These are phyloP conservation scores for Scarus forsteni DNA, from an alignment of 2,797 vertebrate genomes.

Conservation along the genomic window DNA sequence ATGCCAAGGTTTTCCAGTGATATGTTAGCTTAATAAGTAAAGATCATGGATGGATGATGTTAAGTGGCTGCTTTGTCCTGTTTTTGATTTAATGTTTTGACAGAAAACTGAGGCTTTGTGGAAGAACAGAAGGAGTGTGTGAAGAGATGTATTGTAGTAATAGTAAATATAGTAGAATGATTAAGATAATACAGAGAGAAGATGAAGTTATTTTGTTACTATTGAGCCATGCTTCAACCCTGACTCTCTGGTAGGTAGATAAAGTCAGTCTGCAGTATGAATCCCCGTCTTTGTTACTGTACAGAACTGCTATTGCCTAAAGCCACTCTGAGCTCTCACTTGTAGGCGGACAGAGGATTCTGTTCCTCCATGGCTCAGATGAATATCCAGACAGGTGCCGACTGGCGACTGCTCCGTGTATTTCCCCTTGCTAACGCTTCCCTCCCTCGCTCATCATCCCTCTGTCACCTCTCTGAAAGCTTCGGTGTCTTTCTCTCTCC, in stretches of 20 bases:
- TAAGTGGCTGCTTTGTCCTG: too few relatives aligned
- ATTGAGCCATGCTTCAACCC: background rate
- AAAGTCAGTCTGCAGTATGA: slow-evolving; percentile 9
- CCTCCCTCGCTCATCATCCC: slow-evolving; percentile 72
- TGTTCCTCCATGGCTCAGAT: slow-evolving; percentile 53
- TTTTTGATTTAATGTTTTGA: too few relatives aligned
- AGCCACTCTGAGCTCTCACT: slow-evolving; percentile 57
- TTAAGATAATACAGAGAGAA: too few relatives aligned
- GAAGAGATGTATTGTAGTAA: too few relatives aligned
- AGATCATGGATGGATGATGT: too few relatives aligned
- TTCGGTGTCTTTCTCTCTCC: slow-evolving; percentile 58
- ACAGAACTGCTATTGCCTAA: slow-evolving; percentile 43
- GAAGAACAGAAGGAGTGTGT: too few relatives aligned
- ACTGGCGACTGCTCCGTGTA: slow-evolving; percentile 43
- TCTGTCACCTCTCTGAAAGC: slow-evolving; percentile 80
- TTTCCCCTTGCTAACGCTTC: slow-evolving; percentile 43
- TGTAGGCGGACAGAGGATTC: slow-evolving; percentile 65
- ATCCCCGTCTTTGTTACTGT: slow-evolving; percentile 7
- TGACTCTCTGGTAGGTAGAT: slow-evolving; percentile 16
- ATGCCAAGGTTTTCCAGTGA: too few relatives aligned
- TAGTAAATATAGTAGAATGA: too few relatives aligned
- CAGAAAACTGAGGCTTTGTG: too few relatives aligned
- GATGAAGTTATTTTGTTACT: too few relatives aligned
- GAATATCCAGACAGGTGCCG: slow-evolving; percentile 67
- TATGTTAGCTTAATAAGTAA: too few relatives aligned